Percentiles rank a stretch among this genome's conserved stretches.
These are phyloP conservation scores for Apamea crenata DNA, from an alignment of 2,888 invertebrate genomes.

Conservation along the genomic window DNA sequence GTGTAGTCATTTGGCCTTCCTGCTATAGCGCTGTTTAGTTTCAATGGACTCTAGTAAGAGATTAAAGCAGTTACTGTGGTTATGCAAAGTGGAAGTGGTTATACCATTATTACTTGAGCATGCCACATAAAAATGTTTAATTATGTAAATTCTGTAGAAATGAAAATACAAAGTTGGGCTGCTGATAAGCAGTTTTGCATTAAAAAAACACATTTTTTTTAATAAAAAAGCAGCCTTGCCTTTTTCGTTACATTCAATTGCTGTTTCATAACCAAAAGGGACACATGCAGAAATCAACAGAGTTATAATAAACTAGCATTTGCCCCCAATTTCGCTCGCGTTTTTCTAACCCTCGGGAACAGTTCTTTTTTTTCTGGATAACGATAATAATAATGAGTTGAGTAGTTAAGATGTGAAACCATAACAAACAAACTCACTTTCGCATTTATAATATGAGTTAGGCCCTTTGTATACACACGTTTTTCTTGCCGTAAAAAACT, in stretches of 20 bases:
- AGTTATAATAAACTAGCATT: neutral
- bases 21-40: conserved; percentile 20
- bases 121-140: neutral
- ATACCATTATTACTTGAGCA: neutral
- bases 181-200: neutral
- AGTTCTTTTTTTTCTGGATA: neutral
- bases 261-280: neutral
- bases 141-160: neutral
- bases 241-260: neutral
- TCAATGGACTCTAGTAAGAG: conserved; percentile 24
- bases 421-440: neutral
- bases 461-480: neutral
- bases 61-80: conserved; percentile 35
- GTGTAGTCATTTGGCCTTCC: conserved; percentile 28
- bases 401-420: neutral
- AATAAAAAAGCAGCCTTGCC: neutral
- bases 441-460: neutral
- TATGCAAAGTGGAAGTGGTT: conserved; percentile 28
- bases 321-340: neutral
- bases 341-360: neutral
- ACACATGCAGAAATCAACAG: neutral
- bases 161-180: neutral
- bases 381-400: neutral
- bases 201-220: neutral
- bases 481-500: neutral